Evolutionary conservation across 2,888 invertebrate genomes (phyloP).

Genomic region (Papilio gigon): DNA sequence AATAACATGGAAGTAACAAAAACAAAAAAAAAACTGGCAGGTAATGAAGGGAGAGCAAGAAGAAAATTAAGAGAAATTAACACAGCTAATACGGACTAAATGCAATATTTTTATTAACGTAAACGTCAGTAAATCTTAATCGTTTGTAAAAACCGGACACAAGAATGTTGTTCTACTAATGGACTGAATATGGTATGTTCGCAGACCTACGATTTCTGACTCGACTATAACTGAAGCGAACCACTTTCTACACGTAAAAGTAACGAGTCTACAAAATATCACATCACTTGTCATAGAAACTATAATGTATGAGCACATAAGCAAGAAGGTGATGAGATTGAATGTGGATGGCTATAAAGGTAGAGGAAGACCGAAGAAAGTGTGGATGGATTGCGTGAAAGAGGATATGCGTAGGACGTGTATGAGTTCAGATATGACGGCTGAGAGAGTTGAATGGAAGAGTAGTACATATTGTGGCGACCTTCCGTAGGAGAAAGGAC

Average conservation of each 20-base stretch:
- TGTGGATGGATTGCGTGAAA: too few species aligned
- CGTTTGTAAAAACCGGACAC: constrained; percentile 1
- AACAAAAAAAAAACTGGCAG: constrained; percentile 2
- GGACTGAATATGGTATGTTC: constrained; percentile 18
- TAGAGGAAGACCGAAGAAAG: too few species aligned
- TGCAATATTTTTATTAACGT: too few species aligned
- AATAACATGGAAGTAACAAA: neutral
- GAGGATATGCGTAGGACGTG: too few species aligned
- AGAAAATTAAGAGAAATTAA: constrained; percentile 1
- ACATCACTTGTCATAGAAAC: neutral
- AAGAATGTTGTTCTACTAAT: constrained; percentile 25
- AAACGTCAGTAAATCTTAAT: constrained; percentile 5
- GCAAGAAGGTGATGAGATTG: too few species aligned
- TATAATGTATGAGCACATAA: too few species aligned
- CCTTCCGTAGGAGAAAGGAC: too few species aligned
- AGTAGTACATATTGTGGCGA: too few species aligned
- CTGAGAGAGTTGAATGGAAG: too few species aligned
- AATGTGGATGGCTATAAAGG: too few species aligned
- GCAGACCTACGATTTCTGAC: constrained; percentile 17
- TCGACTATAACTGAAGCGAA: constrained; percentile 2
- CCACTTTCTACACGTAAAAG: constrained; percentile 29
- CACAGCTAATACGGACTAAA: neutral
- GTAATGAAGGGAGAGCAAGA: neutral
- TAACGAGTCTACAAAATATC: constrained; percentile 5
- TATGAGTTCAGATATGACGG: too few species aligned